Evolutionary conservation across 2,797 vertebrate genomes (phyloP), one percentile per base, ranked within the genome.

Genomic region (Cirrhinus mrigala): DNA sequence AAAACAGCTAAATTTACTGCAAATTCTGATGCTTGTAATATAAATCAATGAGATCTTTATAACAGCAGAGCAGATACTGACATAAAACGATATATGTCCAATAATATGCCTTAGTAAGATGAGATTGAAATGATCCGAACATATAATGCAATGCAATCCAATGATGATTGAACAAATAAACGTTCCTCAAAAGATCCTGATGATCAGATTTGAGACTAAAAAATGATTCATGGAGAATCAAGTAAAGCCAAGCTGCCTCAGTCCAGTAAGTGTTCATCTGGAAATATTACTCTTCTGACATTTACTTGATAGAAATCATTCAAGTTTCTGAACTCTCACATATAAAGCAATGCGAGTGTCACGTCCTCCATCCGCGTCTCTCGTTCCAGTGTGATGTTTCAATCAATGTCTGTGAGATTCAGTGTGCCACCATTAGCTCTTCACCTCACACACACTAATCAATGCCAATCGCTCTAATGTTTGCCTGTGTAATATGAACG

Each of bases 341-440:
- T 1, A 50, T 18, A 50, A 50, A 50, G 16, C 24, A n/a, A 78
- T 69, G n/a, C 77, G 79, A 82, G 56, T 68, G 18, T 8, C 37
- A n/a, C 90, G 88, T 70, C 90, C 90, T 80, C 75, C 62, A 48
- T 40, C 37, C 4, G 54, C 46, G 24, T 68, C 82, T 89, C 69
- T 82, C 73, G 58, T 78, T 86, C 84, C 90, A 68, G 85, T 50
- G 70, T 90, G 89, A 88, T 91, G 92, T 95, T 94, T 94, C 90
- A 91, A 92, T 89, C 92, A 12, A 64, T 82, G 86, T 75, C 76
- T 89, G 87, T 85, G 84, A 84, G 62, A 86, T 87, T 78, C 68
- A 52, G 79, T 69, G 54, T 12, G 64, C 82, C 87, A 83, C 84
- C 89, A 77, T 89, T 90, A 85, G 88, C 78, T 44, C 14, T 87